Base-by-base conservation (phyloP, 2,113 vertebrate genomes). In the Anas platyrhynchos region DNA sequence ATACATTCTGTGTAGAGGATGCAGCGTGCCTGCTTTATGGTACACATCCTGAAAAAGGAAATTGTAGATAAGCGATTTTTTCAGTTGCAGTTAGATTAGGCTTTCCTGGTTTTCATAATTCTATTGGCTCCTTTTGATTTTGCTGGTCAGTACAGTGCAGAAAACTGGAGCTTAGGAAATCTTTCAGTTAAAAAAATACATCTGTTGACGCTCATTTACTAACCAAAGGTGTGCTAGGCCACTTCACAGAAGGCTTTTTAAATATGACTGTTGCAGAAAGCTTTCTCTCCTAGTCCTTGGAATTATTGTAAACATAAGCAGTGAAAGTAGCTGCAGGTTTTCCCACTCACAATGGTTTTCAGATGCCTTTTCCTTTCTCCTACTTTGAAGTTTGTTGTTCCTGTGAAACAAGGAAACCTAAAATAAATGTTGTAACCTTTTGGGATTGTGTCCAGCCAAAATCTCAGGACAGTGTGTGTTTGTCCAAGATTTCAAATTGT, bases 81-180 rank as follows among this genome's bases (percentile, higher is more conserved):
- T 75, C 18, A 7, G 16, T 93, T 79, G 74, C 62, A 79, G 16
- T 82, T 95, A 52, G 43, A 61, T 79, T 65, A 79, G 29, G 22
- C 29, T 84, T 86, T 94, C 81, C 15, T 73, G 86, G 66, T 91
- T 89, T 93, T 93, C 89, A 44, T 94, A 92, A 88, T 78, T 95
- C 89, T 65, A 6, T 77, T 89, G 61, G 38, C 66, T 67, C 88
- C 80, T 94, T 90, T 89, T 79, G 80, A 54, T 89, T 68, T 91
- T 96, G 58, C 83, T 89, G 48, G 56, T 93, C 89, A 88, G 52
- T 67, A 6, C 44, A 62, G 46, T 12, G 31, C 67, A 83, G 76
- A 78, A 80, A 90, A 75, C 46, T 52, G 52, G 63, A 80, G 25
- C 36, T 86, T 86, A 86, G 76, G 88, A 86, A 92, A 73, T 69